Percentiles rank a stretch among this genome's conserved stretches.
These are phyloP conservation scores for Habropoda laboriosa DNA, from an alignment of 1,140 invertebrate genomes.

Conservation along the genomic window DNA sequence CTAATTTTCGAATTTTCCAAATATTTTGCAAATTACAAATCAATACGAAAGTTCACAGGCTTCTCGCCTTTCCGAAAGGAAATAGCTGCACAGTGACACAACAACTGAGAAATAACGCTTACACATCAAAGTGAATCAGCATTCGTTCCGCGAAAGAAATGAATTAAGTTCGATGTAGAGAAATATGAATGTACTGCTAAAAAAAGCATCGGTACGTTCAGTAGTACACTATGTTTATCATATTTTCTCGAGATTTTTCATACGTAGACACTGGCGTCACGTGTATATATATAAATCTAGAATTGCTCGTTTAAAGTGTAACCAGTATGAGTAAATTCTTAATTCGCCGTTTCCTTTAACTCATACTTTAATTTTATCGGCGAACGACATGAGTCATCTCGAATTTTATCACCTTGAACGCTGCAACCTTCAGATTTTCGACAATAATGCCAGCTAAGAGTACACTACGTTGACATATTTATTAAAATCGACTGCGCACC, in stretches of 20 bases:
- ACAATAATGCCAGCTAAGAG: neutral
- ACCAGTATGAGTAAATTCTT: neutral
- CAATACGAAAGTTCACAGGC: neutral
- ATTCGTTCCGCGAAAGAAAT: neutral
- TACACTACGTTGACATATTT: neutral
- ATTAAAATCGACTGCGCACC: neutral
- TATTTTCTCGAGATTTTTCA: too few relatives aligned
- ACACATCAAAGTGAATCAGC: conserved; percentile 11
- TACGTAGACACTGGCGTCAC: too few relatives aligned
- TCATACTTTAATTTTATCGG: neutral
- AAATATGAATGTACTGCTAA: neutral
- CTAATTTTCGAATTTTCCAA: neutral
- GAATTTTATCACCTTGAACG: neutral
- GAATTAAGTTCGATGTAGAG: neutral
- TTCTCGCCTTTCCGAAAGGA: conserved; percentile 1
- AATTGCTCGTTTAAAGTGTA: neutral
- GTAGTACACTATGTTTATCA: too few relatives aligned
- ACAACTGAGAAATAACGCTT: neutral
- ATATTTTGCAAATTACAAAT: neutral
- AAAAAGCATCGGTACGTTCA: too few relatives aligned
- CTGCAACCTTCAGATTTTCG: neutral
- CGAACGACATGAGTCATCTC: neutral
- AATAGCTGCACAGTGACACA: conserved; percentile 26
- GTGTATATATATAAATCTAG: too few relatives aligned
- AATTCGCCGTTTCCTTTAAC: neutral